Evolutionary conservation across 1,140 invertebrate species (phyloP).

Genomic region (Drosophila cardini): DNA sequence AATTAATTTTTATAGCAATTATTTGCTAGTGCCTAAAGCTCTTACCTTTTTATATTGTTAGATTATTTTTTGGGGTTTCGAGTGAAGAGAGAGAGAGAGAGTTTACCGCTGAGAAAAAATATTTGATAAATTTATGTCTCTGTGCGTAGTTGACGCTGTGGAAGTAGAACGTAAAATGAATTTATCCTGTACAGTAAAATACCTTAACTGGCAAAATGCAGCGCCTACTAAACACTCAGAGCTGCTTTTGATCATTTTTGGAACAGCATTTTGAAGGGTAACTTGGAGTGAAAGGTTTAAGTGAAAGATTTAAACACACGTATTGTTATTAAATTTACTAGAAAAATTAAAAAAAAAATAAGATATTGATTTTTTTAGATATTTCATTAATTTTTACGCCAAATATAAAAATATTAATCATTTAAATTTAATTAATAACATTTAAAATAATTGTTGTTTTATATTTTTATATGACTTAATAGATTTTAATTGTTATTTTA

Average conservation of each 20-base stretch:
- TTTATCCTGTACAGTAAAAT: not conserved
- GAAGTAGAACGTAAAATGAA: conserved; percentile 29
- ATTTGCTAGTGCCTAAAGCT: too few species aligned
- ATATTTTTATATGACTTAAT: not conserved
- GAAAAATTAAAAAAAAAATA: too few species aligned
- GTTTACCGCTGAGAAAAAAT: conserved; percentile 5
- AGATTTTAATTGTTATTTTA: not conserved
- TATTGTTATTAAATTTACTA: too few species aligned
- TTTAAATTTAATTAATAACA: not conserved
- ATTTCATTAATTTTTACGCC: too few species aligned
- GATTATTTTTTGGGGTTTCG: not conserved
- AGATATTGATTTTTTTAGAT: too few species aligned
- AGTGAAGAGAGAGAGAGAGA: not conserved
- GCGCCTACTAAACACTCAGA: conserved; percentile 17
- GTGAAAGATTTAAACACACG: too few species aligned
- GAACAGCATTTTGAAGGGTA: not conserved
- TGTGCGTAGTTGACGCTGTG: conserved; percentile 32
- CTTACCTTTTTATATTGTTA: conserved; percentile 4
- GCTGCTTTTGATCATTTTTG: not conserved
- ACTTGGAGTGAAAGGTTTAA: not conserved
- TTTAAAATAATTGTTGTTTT: not conserved
- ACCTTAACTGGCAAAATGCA: not conserved
- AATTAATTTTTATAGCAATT: too few species aligned
- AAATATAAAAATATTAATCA: not conserved
- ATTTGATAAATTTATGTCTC: conserved; percentile 14